Base-by-base conservation (phyloP, 2,888 invertebrate species). In the Thelaira solivaga region DNA sequence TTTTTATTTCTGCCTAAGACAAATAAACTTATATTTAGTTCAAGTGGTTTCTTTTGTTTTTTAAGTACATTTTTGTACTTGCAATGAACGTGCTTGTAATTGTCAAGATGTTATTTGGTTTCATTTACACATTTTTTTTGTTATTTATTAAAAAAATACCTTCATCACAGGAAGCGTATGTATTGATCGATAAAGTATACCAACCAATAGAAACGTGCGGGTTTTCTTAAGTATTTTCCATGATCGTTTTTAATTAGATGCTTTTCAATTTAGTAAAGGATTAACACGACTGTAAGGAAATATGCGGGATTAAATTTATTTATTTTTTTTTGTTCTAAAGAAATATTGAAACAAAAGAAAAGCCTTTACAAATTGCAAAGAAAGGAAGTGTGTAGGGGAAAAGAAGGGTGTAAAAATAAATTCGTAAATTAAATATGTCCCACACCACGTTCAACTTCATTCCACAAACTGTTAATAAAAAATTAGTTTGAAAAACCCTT, bases 1-100 rank as follows among this genome's bases (percentile, higher is more conserved):
- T 43, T 57, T 24, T 68, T 18, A 10, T 20, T 47, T 20, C 18
- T 67, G 43, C 26, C 18, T 16, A 18, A 51, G 10, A 6, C 57
- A 39, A 51, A 51, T 31, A 24, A 31, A 55, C 34, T 24, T 36
- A 20, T 59, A 59, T 72, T 76, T 76, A 72, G 76, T 72, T 76
- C 72, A 78, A 78, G 78, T 78, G 73, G 73, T 51, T 64, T 34
- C 31, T 51, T 74, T 73, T 74, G 77, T 78, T 31, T 61, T 24
- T 5, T n/a, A 71, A 76, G 65, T 57, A 20, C n/a, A n/a, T n/a
- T n/a, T 29, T 55, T 18, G 34, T 45, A 39, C n/a, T 20, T 11
- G 10, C 3, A 61, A 26, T 24, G 41, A 62, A 47, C 67, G 61
- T 61, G 59, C 53, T 34, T 36, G 53, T 47, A 75, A 75, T 68